Conservation (phyloP, 2,797 vertebrate species). For the Artibeus jamaicensis region DNA sequence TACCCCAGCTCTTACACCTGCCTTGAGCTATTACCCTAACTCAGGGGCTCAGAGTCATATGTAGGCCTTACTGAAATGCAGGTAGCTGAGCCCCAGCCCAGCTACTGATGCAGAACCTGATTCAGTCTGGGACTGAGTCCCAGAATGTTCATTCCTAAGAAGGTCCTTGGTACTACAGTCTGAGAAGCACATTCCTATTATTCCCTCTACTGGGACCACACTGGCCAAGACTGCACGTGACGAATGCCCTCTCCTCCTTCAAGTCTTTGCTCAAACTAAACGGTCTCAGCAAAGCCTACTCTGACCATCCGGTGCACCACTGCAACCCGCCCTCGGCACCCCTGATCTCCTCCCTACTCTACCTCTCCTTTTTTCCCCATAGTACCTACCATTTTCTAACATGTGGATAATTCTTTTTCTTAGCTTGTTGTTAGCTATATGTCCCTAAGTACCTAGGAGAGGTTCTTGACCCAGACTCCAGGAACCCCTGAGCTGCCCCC, state of each 20-base stretch:
- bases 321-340: accelerated
- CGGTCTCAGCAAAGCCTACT: not conserved
- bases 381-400: not conserved
- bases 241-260: not conserved
- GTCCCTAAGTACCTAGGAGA: not conserved
- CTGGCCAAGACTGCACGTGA: not conserved
- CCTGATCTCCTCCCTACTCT: not conserved
- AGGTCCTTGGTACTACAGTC: not conserved
- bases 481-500: not conserved
- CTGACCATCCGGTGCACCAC: not conserved
- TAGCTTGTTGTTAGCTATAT: not conserved
- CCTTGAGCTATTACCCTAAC: not conserved
- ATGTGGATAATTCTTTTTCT: not conserved
- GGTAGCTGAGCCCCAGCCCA: not conserved
- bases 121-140: not conserved
- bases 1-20: not conserved
- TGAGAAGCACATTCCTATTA: not conserved
- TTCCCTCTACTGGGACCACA: not conserved
- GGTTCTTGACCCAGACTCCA: not conserved
- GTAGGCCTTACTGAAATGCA: not conserved
- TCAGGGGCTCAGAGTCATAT: not conserved
- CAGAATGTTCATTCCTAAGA: not conserved
- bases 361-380: not conserved
- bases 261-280: not conserved
- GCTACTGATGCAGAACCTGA: not conserved